phyloP scores from a whole-genome alignment of 1,140 invertebrate species.

The Zaprionus africanus region DNA sequence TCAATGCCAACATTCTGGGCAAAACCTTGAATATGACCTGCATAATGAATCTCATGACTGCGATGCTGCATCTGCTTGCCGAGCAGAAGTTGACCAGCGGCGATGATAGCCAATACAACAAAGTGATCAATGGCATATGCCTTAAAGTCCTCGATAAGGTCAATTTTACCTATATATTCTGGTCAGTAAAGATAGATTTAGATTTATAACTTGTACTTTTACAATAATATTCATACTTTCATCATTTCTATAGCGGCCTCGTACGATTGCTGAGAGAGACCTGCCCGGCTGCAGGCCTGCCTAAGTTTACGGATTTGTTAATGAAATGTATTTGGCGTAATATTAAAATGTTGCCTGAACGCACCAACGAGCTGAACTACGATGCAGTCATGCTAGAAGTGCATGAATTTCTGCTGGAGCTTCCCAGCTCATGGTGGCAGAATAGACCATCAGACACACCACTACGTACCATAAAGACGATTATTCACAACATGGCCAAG shows the following conservation, averaged over 20 bases:
- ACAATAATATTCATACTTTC: too few species aligned
- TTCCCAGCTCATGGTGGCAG: constrained; percentile 91
- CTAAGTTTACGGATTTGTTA: constrained; percentile 91
- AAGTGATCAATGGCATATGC: constrained; percentile 84
- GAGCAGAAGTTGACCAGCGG: constrained; percentile 78
- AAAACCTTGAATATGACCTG: constrained; percentile 77
- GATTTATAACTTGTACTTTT: too few species aligned
- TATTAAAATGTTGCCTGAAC: constrained; percentile 89
- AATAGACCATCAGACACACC: constrained; percentile 90
- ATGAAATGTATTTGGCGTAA: constrained; percentile 96
- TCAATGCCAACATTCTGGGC: constrained; percentile 91
- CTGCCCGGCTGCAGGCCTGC: constrained; percentile 87
- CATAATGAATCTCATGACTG: constrained; percentile 83
- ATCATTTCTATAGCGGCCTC: constrained; percentile 87
- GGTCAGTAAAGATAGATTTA: constrained; percentile 49
- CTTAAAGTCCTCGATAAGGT: constrained; percentile 80
- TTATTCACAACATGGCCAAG: constrained; percentile 93
- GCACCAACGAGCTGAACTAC: constrained; percentile 89
- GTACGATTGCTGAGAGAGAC: constrained; percentile 91
- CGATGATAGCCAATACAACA: constrained; percentile 82
- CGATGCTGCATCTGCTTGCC: constrained; percentile 77
- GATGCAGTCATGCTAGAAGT: constrained; percentile 90
- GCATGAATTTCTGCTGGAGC: constrained; percentile 91
- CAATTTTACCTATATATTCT: constrained; percentile 84
- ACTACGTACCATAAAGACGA: constrained; percentile 94